Conservation (phyloP, 2,888 invertebrate species). For the Rutpela maculata region DNA sequence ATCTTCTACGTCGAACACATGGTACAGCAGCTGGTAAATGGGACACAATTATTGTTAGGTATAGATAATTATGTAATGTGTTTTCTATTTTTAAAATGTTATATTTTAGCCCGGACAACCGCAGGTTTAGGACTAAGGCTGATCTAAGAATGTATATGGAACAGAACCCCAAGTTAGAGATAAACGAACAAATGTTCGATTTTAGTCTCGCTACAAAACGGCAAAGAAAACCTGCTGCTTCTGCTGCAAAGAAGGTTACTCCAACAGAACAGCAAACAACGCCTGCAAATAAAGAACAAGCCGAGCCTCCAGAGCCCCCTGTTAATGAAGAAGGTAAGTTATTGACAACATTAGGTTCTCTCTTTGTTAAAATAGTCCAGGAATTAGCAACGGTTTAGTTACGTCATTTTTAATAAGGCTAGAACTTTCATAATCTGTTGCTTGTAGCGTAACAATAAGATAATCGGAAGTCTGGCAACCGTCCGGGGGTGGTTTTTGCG, state of each 20-base stretch:
- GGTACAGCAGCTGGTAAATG: constrained; percentile 87
- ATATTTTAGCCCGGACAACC: constrained; percentile 76
- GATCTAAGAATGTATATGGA: constrained; percentile 76
- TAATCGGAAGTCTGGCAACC: too few species aligned
- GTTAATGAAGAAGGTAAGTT: constrained; percentile 59
- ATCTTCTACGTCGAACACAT: constrained; percentile 83
- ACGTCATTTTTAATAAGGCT: too few species aligned
- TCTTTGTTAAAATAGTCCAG: too few species aligned
- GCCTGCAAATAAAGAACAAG: constrained; percentile 13
- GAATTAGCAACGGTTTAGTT: too few species aligned
- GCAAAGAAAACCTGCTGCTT: constrained; percentile 54
- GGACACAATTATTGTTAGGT: constrained; percentile 86
- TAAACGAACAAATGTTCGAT: constrained; percentile 74
- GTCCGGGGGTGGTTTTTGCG: too few species aligned
- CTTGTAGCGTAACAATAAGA: too few species aligned
- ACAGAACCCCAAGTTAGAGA: constrained; percentile 62
- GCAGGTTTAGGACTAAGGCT: constrained; percentile 78
- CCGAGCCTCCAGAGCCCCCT: constrained; percentile 35
- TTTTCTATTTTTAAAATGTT: neutral
- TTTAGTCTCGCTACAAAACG: constrained; percentile 76
- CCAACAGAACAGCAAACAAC: neutral
- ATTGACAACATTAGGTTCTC: constrained; percentile 68
- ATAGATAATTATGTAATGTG: constrained; percentile 45
- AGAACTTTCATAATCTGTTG: too few species aligned
- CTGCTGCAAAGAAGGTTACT: constrained; percentile 5